Conservation (phyloP, 2,888 invertebrate species). For the Dryobotodes eremita region DNA sequence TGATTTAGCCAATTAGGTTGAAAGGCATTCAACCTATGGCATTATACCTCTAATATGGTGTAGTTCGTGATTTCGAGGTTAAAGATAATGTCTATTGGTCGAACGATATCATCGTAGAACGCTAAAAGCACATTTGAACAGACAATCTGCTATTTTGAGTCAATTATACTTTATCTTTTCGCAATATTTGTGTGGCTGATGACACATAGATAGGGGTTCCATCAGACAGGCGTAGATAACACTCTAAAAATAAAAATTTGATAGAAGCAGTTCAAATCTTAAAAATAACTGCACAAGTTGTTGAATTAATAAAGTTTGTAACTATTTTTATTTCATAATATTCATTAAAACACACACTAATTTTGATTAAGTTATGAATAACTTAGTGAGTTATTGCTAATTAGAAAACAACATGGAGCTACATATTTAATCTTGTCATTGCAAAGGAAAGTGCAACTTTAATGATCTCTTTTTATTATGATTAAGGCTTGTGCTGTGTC, state of each 20-base stretch:
- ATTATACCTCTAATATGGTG: too few species aligned
- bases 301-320: not conserved
- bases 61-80: not conserved
- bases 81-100: constrained; percentile 20
- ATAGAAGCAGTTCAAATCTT: constrained; percentile 18
- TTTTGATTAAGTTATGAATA: constrained; percentile 46
- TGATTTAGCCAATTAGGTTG: constrained; percentile 15
- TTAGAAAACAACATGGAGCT: constrained; percentile 37
- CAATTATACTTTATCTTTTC: constrained; percentile 44
- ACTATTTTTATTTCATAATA: constrained; percentile 14
- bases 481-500: constrained; percentile 25
- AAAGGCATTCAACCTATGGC: not conserved
- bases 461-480: constrained; percentile 39
- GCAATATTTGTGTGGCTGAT: constrained; percentile 40
- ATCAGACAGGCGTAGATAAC: constrained; percentile 18
- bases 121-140: constrained; percentile 37
- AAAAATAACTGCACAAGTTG: constrained; percentile 6
- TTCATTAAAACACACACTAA: constrained; percentile 19
- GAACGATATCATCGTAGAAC: constrained; percentile 41
- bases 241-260: constrained; percentile 16
- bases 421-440: constrained; percentile 28
- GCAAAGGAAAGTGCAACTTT: constrained; percentile 28
- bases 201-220: constrained; percentile 23
- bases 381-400: not conserved
- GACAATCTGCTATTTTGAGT: constrained; percentile 39